phyloP scores from a whole-genome alignment of 2,888 invertebrate species.

The Andricus quercusramuli region DNA sequence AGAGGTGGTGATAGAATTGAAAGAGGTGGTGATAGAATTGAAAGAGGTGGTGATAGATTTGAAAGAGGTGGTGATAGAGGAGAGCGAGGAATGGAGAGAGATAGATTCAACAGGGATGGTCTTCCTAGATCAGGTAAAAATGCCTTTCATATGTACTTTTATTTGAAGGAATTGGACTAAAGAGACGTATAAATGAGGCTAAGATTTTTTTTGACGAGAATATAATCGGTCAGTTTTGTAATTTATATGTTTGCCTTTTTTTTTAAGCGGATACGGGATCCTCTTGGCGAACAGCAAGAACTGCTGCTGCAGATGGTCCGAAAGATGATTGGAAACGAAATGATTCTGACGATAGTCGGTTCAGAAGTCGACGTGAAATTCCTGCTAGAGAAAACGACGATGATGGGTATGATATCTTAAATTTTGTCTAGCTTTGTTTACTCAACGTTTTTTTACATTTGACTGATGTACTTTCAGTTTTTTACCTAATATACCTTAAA shows the following conservation, averaged over 20 bases:
- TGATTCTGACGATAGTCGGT: not conserved
- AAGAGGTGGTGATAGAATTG: constrained; percentile 13
- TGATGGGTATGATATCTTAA: not conserved
- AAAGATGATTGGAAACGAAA: constrained; percentile 22
- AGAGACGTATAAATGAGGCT: not conserved
- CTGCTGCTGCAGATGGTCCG: constrained; percentile 12
- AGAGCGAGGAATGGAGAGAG: not conserved
- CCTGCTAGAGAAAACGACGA: constrained; percentile 12
- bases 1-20: constrained; percentile 7
- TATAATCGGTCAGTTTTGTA: too few relatives aligned
- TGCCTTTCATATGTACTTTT: not conserved
- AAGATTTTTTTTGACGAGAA: not conserved
- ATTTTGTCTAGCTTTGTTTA: not conserved
- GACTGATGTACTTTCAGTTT: too few relatives aligned
- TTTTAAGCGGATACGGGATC: constrained; percentile 12
- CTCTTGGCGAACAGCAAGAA: constrained; percentile 29
- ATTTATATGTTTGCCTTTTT: not conserved
- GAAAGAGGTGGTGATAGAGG: too few relatives aligned
- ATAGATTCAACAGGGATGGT: constrained; percentile 1
- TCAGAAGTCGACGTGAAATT: not conserved
- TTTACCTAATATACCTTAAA: too few relatives aligned
- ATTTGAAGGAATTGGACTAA: not conserved
- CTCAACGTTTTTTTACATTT: not conserved
- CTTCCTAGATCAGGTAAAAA: constrained; percentile 18
- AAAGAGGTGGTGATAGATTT: not conserved